phyloP scores from a whole-genome alignment of 2,888 invertebrate genomes.

The Panopea generosa region DNA sequence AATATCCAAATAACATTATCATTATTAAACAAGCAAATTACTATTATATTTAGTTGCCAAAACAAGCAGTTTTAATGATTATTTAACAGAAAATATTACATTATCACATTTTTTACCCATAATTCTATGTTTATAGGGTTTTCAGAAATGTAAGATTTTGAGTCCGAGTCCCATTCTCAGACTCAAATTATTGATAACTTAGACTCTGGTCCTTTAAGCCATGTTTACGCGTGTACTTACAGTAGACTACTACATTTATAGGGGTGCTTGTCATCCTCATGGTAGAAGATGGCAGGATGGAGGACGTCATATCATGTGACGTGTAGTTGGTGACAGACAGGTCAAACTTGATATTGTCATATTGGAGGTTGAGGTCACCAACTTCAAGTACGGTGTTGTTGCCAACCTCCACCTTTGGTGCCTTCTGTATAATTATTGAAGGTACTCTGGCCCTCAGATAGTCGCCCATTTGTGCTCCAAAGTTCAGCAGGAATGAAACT shows the following conservation, averaged over 20 bases:
- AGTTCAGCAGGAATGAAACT: slow-evolving; percentile 21
- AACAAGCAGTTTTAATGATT: too few species aligned
- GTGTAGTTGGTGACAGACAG: slow-evolving; percentile 43
- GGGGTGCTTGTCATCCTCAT: slow-evolving; percentile 22
- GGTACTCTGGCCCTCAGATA: slow-evolving; percentile 25
- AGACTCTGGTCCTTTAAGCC: too few species aligned
- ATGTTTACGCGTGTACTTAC: slow-evolving; percentile 27
- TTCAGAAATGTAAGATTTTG: too few species aligned
- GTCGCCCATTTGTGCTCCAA: slow-evolving; percentile 26
- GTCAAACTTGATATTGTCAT: slow-evolving; percentile 21
- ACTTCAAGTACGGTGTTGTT: slow-evolving; percentile 17
- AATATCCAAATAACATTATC: too few species aligned
- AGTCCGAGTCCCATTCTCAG: too few species aligned
- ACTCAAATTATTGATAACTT: too few species aligned
- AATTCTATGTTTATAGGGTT: too few species aligned
- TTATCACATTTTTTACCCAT: too few species aligned
- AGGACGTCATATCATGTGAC: slow-evolving; percentile 9
- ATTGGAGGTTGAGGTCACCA: slow-evolving; percentile 40
- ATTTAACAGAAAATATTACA: too few species aligned
- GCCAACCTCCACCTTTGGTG: slow-evolving; percentile 22
- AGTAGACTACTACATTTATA: slow-evolving; percentile 11
- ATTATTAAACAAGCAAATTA: too few species aligned
- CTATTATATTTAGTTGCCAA: too few species aligned
- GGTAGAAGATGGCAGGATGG: slow-evolving; percentile 17
- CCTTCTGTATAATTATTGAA: slow-evolving; percentile 28